phyloP scores from a whole-genome alignment of 1,140 invertebrate species.

The Eurosta solidaginis region DNA sequence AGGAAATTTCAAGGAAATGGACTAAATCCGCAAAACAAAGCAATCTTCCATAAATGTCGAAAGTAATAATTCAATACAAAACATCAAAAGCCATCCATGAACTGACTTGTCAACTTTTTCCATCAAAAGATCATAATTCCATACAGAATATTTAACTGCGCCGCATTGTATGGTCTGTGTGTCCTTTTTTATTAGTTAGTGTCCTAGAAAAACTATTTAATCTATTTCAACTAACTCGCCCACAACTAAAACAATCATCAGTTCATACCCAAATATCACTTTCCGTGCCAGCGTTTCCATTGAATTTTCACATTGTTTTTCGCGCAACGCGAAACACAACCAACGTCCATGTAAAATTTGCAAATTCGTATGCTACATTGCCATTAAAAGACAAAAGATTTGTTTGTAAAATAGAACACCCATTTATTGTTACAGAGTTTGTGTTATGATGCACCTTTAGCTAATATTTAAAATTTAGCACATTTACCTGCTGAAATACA shows the following conservation, averaged over 20 bases:
- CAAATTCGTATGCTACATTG: not conserved
- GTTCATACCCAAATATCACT: not conserved
- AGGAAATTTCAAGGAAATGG: not conserved
- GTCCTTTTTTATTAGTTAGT: slow-evolving; percentile 10
- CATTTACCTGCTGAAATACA: no score
- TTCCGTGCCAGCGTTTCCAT: not conserved
- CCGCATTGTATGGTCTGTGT: no score
- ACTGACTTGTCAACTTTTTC: slow-evolving; percentile 17
- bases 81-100: not conserved
- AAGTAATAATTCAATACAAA: not conserved
- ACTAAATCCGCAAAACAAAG: not conserved
- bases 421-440: not conserved
- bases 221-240: not conserved
- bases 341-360: not conserved
- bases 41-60: not conserved
- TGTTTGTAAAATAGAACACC: slow-evolving; percentile 23
- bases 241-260: not conserved
- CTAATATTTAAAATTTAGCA: no score
- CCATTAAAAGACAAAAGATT: not conserved
- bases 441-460: no score
- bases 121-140: not conserved
- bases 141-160: not conserved
- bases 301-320: not conserved
- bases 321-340: not conserved
- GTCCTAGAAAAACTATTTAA: not conserved